Conservation (phyloP, 35 echinoderm and acorn worm species). For the Strongylocentrotus purpuratus region DNA sequence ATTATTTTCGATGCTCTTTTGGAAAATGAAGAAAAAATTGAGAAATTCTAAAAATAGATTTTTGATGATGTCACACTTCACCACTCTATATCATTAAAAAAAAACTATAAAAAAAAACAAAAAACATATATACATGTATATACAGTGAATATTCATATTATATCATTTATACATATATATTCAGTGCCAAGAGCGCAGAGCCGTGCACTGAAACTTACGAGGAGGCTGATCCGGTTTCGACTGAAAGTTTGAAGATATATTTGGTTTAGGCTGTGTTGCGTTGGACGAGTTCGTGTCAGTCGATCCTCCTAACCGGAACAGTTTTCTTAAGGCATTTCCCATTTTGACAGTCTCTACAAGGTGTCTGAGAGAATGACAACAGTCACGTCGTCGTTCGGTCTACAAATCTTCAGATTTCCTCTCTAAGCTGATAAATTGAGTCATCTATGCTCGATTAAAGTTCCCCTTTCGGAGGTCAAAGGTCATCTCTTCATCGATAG, state of each 20-base stretch:
- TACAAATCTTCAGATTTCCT: background rate
- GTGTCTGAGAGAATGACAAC: background rate
- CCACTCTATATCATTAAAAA: too few relatives aligned
- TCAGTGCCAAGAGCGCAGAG: too few relatives aligned
- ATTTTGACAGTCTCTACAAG: background rate
- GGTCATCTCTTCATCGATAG: background rate
- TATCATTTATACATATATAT: too few relatives aligned
- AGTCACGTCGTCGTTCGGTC: background rate
- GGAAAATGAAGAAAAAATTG: too few relatives aligned
- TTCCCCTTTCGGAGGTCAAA: background rate
- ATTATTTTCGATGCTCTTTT: too few relatives aligned
- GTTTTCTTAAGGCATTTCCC: background rate
- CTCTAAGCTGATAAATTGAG: background rate
- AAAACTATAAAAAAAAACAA: too few relatives aligned
- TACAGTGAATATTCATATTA: too few relatives aligned
- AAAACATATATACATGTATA: too few relatives aligned
- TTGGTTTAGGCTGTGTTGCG: background rate
- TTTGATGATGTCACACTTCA: too few relatives aligned
- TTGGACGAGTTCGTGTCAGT: background rate
- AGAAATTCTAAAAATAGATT: too few relatives aligned
- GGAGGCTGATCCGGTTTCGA: background rate
- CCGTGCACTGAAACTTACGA: background rate
- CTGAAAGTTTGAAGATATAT: background rate
- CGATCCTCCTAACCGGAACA: background rate
- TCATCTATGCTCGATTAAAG: background rate